Percentiles rank a stretch among this genome's conserved stretches.
These are phyloP conservation scores for Acyrthosiphon pisum DNA, from an alignment of 1,140 invertebrate genomes.

Conservation along the genomic window DNA sequence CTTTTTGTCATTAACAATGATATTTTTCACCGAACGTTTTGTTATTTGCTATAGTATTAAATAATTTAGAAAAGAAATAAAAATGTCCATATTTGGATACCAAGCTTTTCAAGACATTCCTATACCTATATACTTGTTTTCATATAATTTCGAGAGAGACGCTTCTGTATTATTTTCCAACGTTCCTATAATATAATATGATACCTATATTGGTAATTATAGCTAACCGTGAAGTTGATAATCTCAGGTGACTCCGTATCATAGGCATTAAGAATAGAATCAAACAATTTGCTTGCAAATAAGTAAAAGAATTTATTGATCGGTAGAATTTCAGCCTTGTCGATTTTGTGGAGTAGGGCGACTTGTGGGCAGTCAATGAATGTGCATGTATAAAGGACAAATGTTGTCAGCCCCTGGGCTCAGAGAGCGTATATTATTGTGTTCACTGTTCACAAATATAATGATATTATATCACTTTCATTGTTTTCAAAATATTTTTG, in stretches of 20 bases:
- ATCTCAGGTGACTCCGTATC: background rate
- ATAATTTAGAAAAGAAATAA: background rate
- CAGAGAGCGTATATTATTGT: background rate
- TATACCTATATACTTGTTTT: background rate
- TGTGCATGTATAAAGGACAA: background rate
- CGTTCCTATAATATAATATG: too few species aligned
- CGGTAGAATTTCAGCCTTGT: background rate
- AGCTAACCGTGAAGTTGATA: background rate
- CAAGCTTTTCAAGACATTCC: background rate
- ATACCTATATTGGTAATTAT: background rate
- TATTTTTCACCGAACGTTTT: background rate
- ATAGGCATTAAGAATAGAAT: background rate
- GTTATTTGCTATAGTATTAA: background rate
- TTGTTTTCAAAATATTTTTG: conserved; percentile 12
- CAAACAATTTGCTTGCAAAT: background rate
- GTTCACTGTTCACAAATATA: background rate
- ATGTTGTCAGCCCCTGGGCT: background rate
- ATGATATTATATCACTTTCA: background rate
- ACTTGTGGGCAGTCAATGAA: background rate
- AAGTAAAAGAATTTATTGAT: background rate
- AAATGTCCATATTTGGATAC: background rate
- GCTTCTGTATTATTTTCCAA: background rate
- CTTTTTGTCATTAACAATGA: background rate
- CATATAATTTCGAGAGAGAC: background rate
- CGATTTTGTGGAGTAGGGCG: background rate